Conservation (phyloP, 2,797 vertebrate species). For the Molothrus ater region DNA sequence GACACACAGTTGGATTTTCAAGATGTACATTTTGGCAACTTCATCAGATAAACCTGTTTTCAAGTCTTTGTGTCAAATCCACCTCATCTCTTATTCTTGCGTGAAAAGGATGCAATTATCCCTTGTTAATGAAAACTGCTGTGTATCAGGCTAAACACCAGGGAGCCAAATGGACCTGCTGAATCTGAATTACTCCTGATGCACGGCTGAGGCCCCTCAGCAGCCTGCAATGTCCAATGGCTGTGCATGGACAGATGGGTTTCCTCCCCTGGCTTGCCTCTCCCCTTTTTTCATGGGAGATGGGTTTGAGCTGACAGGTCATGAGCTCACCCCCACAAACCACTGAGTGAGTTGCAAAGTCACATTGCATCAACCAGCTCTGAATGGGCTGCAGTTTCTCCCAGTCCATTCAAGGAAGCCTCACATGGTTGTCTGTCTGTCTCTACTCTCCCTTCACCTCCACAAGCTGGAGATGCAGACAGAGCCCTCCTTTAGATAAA, state of each 20-base stretch:
- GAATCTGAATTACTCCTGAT: neutral
- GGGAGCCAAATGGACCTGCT: neutral
- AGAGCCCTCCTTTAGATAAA: neutral
- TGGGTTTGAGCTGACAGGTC: neutral
- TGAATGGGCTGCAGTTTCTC: neutral
- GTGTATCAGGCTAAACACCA: neutral
- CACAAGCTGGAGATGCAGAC: neutral
- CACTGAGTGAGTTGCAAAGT: neutral
- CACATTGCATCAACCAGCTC: fast-evolving
- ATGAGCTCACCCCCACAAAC: neutral
- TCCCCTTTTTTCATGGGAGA: neutral
- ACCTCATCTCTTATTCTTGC: neutral
- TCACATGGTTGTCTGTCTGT: fast-evolving
- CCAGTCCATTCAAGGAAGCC: neutral
- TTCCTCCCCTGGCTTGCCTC: neutral
- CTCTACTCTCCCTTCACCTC: neutral
- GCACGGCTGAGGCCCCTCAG: neutral
- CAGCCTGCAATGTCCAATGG: fast-evolving
- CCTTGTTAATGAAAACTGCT: neutral
- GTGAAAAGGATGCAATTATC: neutral
- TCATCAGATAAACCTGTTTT: neutral
- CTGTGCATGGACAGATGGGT: neutral
- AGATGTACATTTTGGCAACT: neutral
- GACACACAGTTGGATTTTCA: neutral
- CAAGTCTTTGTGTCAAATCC: neutral